Base-by-base conservation (phyloP, 1,140 invertebrate genomes). In the Achroia grisella region DNA sequence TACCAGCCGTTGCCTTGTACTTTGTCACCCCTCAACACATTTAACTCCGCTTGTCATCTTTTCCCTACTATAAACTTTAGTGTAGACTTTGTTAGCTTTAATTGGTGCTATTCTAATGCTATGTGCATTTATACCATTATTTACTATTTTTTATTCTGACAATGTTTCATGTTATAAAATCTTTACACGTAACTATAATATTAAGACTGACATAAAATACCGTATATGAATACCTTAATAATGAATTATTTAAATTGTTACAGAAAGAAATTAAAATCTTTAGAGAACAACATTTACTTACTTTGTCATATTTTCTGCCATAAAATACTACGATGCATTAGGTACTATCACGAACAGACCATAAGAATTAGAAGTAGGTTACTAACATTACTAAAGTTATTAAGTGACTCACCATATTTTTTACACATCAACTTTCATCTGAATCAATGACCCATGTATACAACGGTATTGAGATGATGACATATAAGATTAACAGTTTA, bases 11-110 rank as follows among this genome's bases (percentile, higher is more conserved):
- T 8, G 33, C 31, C 47, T 8, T 27, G 43, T 31, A 62, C 59
- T 8, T 15, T 46, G 30, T 57, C 47, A 10, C 48, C 58, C 59
- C 54, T 62, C 52, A 29, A 49, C 48, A 42, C 11, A 37, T 43
- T 49, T 32, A 12, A 37, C 52, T 42, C 30, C 46, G 37, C 41
- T 34, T 33, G 35, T 47, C 43, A 33, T 35, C 28, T 43, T 15
- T 36, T 44, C 50, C 50, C 50, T 53, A 40, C 36, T 29, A 41
- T 48, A 44, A 47, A 45, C 15, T 29, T 17, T 11, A n/a, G 32
- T 50, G 44, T 33, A 40, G 45, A 32, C 40, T 27, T 44, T 17
- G 30, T 48, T 30, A 32, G 27, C 29, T 42, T 34, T 56, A 56
- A 56, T 52, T 48, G 48, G 39, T 47, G 44, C 40, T 48, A 10